These are phyloP conservation scores for Pachycephala philippinensis DNA, from an alignment of 2,113 vertebrate genomes.

Conservation along the genomic window DNA sequence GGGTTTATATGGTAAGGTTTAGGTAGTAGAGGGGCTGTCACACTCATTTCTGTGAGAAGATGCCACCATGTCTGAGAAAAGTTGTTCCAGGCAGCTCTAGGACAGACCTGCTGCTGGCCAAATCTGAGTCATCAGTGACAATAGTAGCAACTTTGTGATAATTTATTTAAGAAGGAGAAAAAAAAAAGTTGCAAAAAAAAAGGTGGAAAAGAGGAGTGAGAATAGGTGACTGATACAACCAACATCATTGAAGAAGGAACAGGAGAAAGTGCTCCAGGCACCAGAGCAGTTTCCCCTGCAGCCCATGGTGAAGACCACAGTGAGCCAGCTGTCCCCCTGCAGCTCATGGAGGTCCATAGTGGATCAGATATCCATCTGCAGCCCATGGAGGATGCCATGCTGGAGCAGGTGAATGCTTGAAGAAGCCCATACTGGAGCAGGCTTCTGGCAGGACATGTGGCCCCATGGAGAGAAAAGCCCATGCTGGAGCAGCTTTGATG, in stretches of 20 bases:
- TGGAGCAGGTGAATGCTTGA: not conserved
- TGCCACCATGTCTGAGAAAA: not conserved
- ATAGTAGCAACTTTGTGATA: not conserved
- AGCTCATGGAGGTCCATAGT: rapidly evolving
- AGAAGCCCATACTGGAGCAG: not conserved
- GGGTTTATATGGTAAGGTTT: not conserved
- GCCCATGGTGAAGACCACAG: not conserved
- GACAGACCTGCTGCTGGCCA: not conserved
- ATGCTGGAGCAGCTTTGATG: not conserved
- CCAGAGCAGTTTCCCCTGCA: not conserved
- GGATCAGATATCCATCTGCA: not conserved
- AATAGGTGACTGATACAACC: not conserved
- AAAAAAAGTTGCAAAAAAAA: not conserved
- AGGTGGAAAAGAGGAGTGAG: not conserved
- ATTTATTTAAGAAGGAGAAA: not conserved
- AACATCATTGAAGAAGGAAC: not conserved
- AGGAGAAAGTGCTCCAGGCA: not conserved
- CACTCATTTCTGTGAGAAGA: not conserved
- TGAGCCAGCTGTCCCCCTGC: not conserved
- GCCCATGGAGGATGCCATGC: not conserved
- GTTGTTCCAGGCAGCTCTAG: not conserved
- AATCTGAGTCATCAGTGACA: not conserved
- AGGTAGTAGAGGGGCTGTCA: not conserved
- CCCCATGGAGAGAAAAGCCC: not conserved
- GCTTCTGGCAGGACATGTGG: not conserved